Conservation (phyloP, 64 coral and sea anemone species). For the Actinia equina region DNA sequence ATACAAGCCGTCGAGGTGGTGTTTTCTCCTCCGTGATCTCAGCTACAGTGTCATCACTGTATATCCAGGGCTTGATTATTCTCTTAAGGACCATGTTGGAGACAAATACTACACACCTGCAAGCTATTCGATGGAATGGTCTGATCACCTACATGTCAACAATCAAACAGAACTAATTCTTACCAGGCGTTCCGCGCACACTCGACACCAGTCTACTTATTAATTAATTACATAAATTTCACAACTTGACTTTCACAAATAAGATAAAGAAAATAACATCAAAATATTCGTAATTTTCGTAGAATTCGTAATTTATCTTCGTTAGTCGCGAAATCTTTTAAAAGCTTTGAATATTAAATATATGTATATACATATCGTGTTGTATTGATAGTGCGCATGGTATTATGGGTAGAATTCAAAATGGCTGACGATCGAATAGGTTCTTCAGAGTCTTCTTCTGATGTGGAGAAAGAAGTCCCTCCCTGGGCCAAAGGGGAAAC, state of each 20-base stretch:
- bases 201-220: neutral
- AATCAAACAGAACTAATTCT: neutral
- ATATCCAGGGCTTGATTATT: neutral
- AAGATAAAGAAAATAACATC: too few relatives aligned
- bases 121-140: neutral
- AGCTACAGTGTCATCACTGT: neutral
- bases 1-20: neutral
- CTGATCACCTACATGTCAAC: neutral
- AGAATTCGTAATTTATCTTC: too few relatives aligned
- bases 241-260: neutral
- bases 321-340: too few relatives aligned
- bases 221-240: neutral
- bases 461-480: slow-evolving; percentile 35
- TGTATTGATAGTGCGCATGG: neutral
- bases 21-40: neutral
- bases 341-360: too few relatives aligned
- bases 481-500: slow-evolving; percentile 73
- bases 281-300: neutral
- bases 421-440: slow-evolving; percentile 23
- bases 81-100: slow-evolving; percentile 20
- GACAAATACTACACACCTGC: neutral
- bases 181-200: slow-evolving; percentile 18
- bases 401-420: slow-evolving; percentile 44
- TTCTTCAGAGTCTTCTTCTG: neutral
- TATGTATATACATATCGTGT: too few relatives aligned